These are phyloP conservation scores for Octopus bimaculoides DNA, from an alignment of 1,140 invertebrate species.

Conservation along the genomic window DNA sequence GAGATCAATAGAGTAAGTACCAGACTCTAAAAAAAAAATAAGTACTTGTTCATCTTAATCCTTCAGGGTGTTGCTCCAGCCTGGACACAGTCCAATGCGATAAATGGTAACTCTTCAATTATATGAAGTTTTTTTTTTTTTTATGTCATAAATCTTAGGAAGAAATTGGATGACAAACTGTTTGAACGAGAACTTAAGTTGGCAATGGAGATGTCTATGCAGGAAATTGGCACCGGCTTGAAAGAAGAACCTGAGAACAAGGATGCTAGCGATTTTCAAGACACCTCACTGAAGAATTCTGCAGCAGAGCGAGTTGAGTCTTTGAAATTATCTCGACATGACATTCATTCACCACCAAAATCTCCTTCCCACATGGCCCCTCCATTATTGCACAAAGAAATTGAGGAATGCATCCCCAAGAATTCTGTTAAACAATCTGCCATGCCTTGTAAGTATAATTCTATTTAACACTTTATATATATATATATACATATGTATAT, in stretches of 20 bases:
- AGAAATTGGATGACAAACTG: not conserved
- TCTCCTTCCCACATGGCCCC: not conserved
- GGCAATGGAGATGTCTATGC: conserved; percentile 3
- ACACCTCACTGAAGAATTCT: too few species aligned
- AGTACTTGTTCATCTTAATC: too few species aligned
- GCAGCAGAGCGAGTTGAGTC: not conserved
- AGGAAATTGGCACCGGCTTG: not conserved
- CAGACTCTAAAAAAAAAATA: too few species aligned
- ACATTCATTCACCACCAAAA: conserved; percentile 2
- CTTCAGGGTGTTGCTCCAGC: too few species aligned
- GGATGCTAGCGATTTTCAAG: too few species aligned
- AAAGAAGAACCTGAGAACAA: not conserved
- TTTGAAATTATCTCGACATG: conserved; percentile 3
- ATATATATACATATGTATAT: too few species aligned
- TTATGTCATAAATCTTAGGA: not conserved
- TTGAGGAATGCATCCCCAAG: not conserved
- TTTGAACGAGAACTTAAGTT: conserved; percentile 1
- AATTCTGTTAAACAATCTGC: not conserved
- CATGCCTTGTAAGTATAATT: not conserved
- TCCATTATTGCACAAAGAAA: not conserved
- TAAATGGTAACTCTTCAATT: too few species aligned
- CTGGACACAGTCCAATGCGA: too few species aligned
- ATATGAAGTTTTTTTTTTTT: too few species aligned
- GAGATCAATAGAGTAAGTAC: too few species aligned
- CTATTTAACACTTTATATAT: too few species aligned